phyloP scores from a whole-genome alignment of 2,888 invertebrate genomes.

The Pharmacophagus antenor region DNA sequence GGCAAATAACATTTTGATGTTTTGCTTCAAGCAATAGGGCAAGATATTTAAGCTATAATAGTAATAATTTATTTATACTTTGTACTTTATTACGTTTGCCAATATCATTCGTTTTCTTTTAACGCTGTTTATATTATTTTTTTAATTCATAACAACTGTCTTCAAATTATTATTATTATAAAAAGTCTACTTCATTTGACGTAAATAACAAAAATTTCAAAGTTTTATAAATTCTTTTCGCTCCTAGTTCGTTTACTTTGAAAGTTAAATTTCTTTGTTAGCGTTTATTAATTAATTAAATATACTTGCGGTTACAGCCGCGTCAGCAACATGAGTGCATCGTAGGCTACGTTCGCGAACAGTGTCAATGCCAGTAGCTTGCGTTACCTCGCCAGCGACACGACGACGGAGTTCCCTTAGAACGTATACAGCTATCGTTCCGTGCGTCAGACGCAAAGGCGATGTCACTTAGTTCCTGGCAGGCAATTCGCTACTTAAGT shows the following conservation, averaged over 20 bases:
- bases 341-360: not conserved
- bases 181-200: too few relatives aligned
- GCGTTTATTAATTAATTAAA: not conserved
- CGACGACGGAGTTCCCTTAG: slow-evolving; percentile 4
- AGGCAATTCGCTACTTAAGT: not conserved
- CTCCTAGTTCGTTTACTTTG: too few relatives aligned
- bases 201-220: too few relatives aligned
- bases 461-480: slow-evolving; percentile 8
- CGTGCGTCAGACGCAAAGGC: slow-evolving; percentile 6
- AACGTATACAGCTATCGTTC: slow-evolving; percentile 6
- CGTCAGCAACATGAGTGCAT: not conserved
- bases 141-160: too few relatives aligned
- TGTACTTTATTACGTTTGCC: too few relatives aligned
- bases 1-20: slow-evolving; percentile 13
- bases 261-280: not conserved
- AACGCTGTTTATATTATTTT: too few relatives aligned
- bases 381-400: not conserved
- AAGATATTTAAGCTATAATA: not conserved
- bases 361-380: slow-evolving; percentile 19
- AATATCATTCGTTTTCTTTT: too few relatives aligned
- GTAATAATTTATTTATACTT: not conserved
- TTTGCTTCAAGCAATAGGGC: not conserved
- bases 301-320: not conserved
- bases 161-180: too few relatives aligned
- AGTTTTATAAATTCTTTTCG: too few relatives aligned